phyloP scores from a whole-genome alignment of 37 sponge, comb jelly and placozoan species.

The Cliona cf. orientalis region DNA sequence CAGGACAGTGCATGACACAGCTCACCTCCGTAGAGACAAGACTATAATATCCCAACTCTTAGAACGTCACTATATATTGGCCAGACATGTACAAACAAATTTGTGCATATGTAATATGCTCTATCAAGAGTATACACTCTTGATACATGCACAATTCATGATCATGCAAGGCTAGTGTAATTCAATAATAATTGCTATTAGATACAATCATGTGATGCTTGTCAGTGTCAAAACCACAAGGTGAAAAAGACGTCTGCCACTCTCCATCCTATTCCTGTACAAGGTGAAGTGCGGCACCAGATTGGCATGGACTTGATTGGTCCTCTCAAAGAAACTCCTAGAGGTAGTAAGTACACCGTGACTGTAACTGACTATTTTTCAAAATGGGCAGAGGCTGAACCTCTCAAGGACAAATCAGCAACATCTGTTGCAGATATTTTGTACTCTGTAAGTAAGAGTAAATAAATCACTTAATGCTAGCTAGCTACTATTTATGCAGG shows the following conservation, averaged over 20 bases:
- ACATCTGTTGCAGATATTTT: conserved; percentile 22
- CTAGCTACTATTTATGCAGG: neutral
- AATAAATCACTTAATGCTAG: conserved; percentile 5
- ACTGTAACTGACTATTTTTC: conserved; percentile 45
- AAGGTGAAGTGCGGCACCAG: conserved; percentile 30
- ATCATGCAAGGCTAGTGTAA: too few species aligned
- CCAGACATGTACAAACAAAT: conserved; percentile 20
- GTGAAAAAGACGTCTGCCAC: conserved; percentile 15
- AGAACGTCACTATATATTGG: conserved; percentile 7
- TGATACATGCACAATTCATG: too few species aligned
- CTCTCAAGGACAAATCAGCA: conserved; percentile 43
- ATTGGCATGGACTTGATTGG: conserved; percentile 52
- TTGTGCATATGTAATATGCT: neutral
- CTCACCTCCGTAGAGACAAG: too few species aligned
- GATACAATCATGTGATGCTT: conserved; percentile 6
- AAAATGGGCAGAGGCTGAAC: conserved; percentile 59
- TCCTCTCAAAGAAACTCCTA: conserved; percentile 24
- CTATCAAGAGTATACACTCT: too few species aligned
- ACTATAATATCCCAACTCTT: too few species aligned
- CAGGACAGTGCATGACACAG: too few species aligned
- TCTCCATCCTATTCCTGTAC: conserved; percentile 43
- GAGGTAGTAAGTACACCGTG: conserved; percentile 36
- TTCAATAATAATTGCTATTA: neutral
- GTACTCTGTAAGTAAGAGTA: conserved; percentile 43
- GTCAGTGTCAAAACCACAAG: conserved; percentile 12